Evolutionary conservation across 2,888 invertebrate genomes (phyloP).

Genomic region (Hermodice carunculata): DNA sequence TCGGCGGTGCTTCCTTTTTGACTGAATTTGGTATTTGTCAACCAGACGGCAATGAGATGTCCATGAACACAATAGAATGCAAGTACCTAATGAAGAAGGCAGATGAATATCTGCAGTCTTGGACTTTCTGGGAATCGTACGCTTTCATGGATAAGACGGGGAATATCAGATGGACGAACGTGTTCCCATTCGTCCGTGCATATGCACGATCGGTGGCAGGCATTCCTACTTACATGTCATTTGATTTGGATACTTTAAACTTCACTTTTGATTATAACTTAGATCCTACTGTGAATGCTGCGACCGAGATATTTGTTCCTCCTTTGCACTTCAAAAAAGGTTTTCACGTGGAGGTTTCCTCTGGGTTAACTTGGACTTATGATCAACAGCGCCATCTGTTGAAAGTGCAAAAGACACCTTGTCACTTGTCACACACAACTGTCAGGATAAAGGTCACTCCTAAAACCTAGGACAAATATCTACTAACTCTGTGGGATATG

Average conservation of each 20-base stretch:
- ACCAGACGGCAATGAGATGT: slow-evolving; percentile 37
- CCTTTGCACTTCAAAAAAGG: slow-evolving; percentile 42
- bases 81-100: slow-evolving; percentile 42
- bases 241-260: slow-evolving; percentile 27
- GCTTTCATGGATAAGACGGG: slow-evolving; percentile 47
- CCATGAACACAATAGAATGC: slow-evolving; percentile 46
- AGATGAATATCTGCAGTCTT: slow-evolving; percentile 50
- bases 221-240: slow-evolving; percentile 37
- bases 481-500: too few species aligned
- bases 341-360: background rate
- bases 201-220: slow-evolving; percentile 51
- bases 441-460: too few species aligned
- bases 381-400: background rate
- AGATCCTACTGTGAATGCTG: slow-evolving; percentile 30
- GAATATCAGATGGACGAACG: too few species aligned
- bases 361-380: background rate
- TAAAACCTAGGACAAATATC: too few species aligned
- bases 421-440: too few species aligned
- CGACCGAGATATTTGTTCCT: slow-evolving; percentile 50
- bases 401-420: too few species aligned
- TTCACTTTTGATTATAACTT: slow-evolving; percentile 27
- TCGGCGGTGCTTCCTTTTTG: slow-evolving; percentile 49
- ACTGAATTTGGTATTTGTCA: slow-evolving; percentile 57
- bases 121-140: slow-evolving; percentile 56
- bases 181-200: slow-evolving; percentile 39